Base-by-base conservation (phyloP, 2,888 invertebrate species). In the Athetis lepigone region DNA sequence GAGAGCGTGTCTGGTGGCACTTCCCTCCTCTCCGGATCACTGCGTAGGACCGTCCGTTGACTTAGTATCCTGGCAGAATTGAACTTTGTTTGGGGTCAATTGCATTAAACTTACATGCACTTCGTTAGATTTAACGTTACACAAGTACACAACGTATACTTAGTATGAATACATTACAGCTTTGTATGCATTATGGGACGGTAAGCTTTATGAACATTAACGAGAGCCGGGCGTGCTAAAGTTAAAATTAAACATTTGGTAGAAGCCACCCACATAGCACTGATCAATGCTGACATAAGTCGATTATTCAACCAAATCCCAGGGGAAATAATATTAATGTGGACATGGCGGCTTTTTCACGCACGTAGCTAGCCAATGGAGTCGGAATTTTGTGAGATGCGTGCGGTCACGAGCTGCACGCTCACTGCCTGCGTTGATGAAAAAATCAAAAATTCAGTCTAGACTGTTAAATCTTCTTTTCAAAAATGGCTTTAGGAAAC, bases 351-450 rank as follows among this genome's bases (percentile, higher is more conserved):
- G 83, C 80, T 82, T 88, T 89, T 92, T 90, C 88, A 92, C 88
- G 92, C 92, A 91, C 92, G 91, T 91, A 89, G 83, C 72, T 80
- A 80, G 79, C 84, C 85, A 90, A 91, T 90, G 87, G 88, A 85
- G 84, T 86, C 79, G 81, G 85, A 89, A 89, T 90, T 90, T 90
- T 83, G 88, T 80, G 87, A 88, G 88, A 90, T 86, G 87, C 88
- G 88, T 88, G 89, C 87, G 89, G 90, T 90, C 92, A 89, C 89
- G 88, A 80, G 73, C 80, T 78, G 80, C 88, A 88, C 89, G 89
- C 86, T 83, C 82, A 72, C 55, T 64, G n/a, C n/a, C n/a, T n/a
- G 11, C 3, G 50, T 54, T 18, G 54, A 57, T 45, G 29, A 51
- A 61, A 69, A 65, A 52, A 25, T 13, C 40, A 49, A 23, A 36